A percentile compares a stretch with the other conserved stretches of the same genome.
phyloP scores from a whole-genome alignment of 2,888 invertebrate genomes.

The Xestobium rufovillosum region DNA sequence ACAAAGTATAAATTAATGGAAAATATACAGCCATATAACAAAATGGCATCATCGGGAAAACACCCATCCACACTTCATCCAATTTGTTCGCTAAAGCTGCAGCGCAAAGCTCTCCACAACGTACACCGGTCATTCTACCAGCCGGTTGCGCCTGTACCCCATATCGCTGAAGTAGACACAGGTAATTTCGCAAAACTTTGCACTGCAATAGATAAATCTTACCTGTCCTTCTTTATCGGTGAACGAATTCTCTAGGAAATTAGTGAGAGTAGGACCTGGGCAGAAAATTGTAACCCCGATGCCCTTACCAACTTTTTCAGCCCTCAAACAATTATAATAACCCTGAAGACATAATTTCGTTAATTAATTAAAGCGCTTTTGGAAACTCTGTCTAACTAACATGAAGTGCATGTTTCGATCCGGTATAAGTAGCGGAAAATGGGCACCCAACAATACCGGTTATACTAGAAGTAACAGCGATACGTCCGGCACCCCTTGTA shows the following conservation, averaged over 20 bases:
- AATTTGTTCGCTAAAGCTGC: conserved; percentile 53
- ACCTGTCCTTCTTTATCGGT: conserved; percentile 57
- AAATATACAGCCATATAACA: conserved; percentile 54
- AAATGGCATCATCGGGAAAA: conserved; percentile 54
- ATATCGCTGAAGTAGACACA: no score
- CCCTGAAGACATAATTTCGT: conserved; percentile 47
- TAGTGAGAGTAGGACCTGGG: conserved; percentile 70
- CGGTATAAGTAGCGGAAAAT: conserved; percentile 63
- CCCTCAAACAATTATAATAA: conserved; percentile 58
- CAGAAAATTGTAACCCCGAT: conserved; percentile 62
- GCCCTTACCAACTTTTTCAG: conserved; percentile 52
- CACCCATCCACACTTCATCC: conserved; percentile 62
- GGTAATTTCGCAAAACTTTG: no score
- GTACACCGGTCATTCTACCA: conserved; percentile 47
- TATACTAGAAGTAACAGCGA: conserved; percentile 67
- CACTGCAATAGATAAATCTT: no score
- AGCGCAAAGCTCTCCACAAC: conserved; percentile 53
- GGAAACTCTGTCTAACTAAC: conserved; percentile 41
- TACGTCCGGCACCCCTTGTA: conserved; percentile 53
- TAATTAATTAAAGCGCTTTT: neutral
- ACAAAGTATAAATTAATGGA: conserved; percentile 46
- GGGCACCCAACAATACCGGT: conserved; percentile 63
- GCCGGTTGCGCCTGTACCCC: conserved; percentile 40
- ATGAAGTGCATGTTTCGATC: conserved; percentile 69
- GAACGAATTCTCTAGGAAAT: conserved; percentile 60